Conservation (phyloP, 2,888 invertebrate species). For the Drosophila planitibia region DNA sequence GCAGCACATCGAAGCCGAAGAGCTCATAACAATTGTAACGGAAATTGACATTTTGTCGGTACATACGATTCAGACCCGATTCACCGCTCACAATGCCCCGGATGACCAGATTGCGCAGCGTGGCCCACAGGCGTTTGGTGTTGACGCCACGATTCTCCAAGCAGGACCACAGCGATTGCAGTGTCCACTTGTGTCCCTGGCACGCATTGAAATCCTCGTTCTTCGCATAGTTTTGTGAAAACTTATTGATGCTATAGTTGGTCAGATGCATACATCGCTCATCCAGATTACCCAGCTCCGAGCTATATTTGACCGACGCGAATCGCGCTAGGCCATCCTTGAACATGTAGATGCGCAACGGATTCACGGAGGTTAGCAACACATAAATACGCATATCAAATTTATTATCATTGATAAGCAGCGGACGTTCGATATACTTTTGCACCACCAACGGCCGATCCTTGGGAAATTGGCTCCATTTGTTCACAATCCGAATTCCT, state of each 20-base stretch:
- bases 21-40: slow-evolving; percentile 97
- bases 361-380: slow-evolving; percentile 97
- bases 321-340: slow-evolving; percentile 98
- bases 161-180: slow-evolving; percentile 88
- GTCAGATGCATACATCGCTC: slow-evolving; percentile 97
- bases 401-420: slow-evolving; percentile 96
- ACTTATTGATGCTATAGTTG: slow-evolving; percentile 96
- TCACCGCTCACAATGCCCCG: slow-evolving; percentile 97
- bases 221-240: slow-evolving; percentile 93
- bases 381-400: slow-evolving; percentile 99
- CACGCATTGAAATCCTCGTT: slow-evolving; percentile 96
- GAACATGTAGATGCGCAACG: slow-evolving; percentile 96
- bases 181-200: slow-evolving; percentile 97
- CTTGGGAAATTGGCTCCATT: slow-evolving; percentile 97
- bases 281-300: slow-evolving; percentile 90
- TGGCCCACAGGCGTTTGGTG: slow-evolving; percentile 92
- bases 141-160: slow-evolving; percentile 89
- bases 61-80: slow-evolving; percentile 90
- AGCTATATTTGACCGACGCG: slow-evolving; percentile 96
- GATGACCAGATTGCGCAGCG: slow-evolving; percentile 95
- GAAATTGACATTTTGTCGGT: slow-evolving; percentile 90
- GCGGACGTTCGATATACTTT: slow-evolving; percentile 92
- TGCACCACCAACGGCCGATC: slow-evolving; percentile 96
- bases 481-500: slow-evolving; percentile 97
- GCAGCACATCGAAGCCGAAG: slow-evolving; percentile 97